phyloP scores from a whole-genome alignment of 2,888 invertebrate genomes.

The Neoascia interrupta region DNA sequence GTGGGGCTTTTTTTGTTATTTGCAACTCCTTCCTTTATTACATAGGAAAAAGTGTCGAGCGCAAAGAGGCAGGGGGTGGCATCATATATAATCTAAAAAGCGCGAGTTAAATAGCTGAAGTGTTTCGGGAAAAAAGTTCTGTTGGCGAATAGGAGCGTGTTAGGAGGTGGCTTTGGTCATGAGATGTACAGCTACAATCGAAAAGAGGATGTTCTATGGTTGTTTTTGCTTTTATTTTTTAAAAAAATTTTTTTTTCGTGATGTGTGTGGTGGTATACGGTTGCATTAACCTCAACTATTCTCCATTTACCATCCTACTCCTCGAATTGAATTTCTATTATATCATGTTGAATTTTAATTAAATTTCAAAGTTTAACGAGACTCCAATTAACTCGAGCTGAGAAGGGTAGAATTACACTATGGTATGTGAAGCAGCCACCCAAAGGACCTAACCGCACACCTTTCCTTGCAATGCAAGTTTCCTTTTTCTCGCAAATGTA shows the following conservation, averaged over 20 bases:
- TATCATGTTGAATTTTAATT: slow-evolving; percentile 46
- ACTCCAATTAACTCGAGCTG: slow-evolving; percentile 27
- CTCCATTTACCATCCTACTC: slow-evolving; percentile 1
- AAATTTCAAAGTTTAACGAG: slow-evolving; percentile 42
- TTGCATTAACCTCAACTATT: not conserved
- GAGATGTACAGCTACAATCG: slow-evolving; percentile 21
- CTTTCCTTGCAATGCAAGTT: too few relatives aligned
- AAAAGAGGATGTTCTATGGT: slow-evolving; percentile 59
- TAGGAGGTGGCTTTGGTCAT: slow-evolving; percentile 60
- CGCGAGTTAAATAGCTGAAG: slow-evolving; percentile 65
- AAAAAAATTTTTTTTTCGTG: slow-evolving; percentile 3
- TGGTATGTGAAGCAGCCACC: too few relatives aligned
- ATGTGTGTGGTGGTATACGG: slow-evolving; percentile 1
- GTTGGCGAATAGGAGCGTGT: slow-evolving; percentile 65
- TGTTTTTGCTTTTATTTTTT: slow-evolving; percentile 27
- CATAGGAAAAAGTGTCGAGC: slow-evolving; percentile 34
- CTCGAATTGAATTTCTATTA: slow-evolving; percentile 40
- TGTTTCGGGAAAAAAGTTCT: slow-evolving; percentile 21
- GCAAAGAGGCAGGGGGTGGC: not conserved
- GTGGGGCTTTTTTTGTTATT: slow-evolving; percentile 10
- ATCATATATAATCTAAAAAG: slow-evolving; percentile 56
- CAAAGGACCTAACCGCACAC: too few relatives aligned
- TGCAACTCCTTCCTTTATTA: slow-evolving; percentile 10
- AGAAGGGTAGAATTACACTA: too few relatives aligned
- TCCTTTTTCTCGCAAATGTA: too few relatives aligned